These are phyloP conservation scores for Scopus umbretta DNA, from an alignment of 2,113 vertebrate species.

Conservation along the genomic window DNA sequence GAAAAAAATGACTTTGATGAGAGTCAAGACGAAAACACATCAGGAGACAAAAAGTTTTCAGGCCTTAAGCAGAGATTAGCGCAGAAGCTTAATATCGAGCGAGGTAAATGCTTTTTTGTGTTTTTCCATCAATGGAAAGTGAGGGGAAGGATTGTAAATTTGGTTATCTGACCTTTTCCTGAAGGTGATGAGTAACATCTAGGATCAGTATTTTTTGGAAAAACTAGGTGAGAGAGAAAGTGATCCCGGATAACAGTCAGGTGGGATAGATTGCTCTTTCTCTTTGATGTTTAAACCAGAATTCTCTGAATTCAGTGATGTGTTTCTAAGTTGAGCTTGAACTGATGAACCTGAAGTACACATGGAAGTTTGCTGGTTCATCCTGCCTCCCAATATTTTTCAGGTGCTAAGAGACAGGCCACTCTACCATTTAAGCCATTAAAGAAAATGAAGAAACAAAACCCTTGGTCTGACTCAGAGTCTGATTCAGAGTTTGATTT, in stretches of 20 bases:
- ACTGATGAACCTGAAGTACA: background rate
- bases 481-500: conserved; percentile 66
- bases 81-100: conserved; percentile 74
- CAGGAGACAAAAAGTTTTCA: conserved; percentile 39
- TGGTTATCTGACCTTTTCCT: conserved; percentile 13
- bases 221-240: background rate
- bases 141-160: background rate
- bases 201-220: background rate
- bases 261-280: rapidly evolving
- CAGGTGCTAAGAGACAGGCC: conserved; percentile 80
- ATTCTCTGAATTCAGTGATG: background rate
- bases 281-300: background rate
- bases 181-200: background rate
- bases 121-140: background rate
- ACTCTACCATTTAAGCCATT: conserved; percentile 84
- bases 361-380: background rate
- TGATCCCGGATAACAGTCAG: background rate
- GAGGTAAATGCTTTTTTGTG: conserved; percentile 54
- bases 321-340: background rate
- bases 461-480: conserved; percentile 77
- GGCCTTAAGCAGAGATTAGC: conserved; percentile 70
- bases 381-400: background rate
- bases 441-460: conserved; percentile 76
- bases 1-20: conserved; percentile 81
- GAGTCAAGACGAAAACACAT: conserved; percentile 62